Percentiles rank a stretch among this genome's conserved stretches.
Evolutionary conservation across 2,113 vertebrate genomes (phyloP).

Genomic region (Oceanodroma tethys): DNA sequence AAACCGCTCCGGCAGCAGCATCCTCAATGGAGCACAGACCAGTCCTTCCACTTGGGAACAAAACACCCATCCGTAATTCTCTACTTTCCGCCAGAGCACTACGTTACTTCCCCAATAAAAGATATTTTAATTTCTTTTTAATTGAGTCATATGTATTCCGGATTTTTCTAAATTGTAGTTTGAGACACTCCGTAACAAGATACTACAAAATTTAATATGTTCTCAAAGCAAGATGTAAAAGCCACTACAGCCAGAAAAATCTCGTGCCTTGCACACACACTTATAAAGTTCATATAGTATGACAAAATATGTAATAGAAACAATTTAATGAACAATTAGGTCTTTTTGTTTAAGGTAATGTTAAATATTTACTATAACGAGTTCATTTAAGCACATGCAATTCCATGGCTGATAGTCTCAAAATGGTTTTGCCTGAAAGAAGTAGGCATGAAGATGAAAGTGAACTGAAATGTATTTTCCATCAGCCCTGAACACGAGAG

Average conservation of each 20-base stretch:
- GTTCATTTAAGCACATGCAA: neutral
- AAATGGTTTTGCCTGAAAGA: neutral
- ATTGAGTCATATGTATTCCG: neutral
- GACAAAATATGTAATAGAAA: neutral
- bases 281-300: neutral
- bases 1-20: neutral
- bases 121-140: neutral
- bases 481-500: neutral
- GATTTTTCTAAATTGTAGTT: neutral
- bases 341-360: neutral
- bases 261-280: neutral
- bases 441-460: neutral
- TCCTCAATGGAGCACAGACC: neutral
- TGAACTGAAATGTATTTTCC: neutral
- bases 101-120: neutral
- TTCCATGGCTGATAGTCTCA: neutral
- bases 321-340: neutral
- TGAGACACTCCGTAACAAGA: neutral
- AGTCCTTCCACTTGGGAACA: neutral
- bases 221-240: neutral
- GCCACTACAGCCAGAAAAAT: neutral
- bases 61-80: neutral
- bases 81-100: neutral
- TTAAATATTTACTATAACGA: neutral
- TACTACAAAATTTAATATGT: neutral